Evolutionary conservation across 2,888 invertebrate genomes (phyloP).

Genomic region (Drosophila vallismaia): DNA sequence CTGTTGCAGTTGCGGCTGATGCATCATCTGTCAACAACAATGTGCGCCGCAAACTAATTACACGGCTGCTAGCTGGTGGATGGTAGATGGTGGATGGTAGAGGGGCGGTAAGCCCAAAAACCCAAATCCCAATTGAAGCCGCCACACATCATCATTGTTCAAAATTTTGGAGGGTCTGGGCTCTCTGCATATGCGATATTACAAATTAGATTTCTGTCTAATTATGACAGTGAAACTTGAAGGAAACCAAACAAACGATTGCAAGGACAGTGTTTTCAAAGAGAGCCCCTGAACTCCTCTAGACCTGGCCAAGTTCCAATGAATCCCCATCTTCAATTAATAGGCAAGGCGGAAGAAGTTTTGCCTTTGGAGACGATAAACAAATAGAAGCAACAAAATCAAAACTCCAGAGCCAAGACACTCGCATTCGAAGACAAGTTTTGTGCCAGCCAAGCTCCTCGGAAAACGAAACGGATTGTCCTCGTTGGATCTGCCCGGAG

Average conservation of each 20-base stretch:
- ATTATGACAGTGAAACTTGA: constrained; percentile 64
- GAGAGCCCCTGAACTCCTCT: background rate
- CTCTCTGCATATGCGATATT: constrained; percentile 52
- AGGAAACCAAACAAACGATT: constrained; percentile 21
- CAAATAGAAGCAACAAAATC: constrained; percentile 28
- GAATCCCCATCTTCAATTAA: background rate
- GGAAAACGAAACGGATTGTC: constrained; percentile 6
- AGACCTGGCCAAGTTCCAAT: background rate
- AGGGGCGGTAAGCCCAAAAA: constrained; percentile 11
- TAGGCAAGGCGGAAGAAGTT: background rate
- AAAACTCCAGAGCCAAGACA: constrained; percentile 27
- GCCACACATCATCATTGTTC: constrained; percentile 37
- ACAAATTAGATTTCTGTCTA: constrained; percentile 71
- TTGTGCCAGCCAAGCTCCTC: constrained; percentile 7
- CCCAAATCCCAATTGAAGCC: constrained; percentile 18
- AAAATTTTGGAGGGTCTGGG: constrained; percentile 24
- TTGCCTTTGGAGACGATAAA: constrained; percentile 7
- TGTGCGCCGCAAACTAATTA: constrained; percentile 73
- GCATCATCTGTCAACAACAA: constrained; percentile 72
- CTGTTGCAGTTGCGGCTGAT: constrained; percentile 17
- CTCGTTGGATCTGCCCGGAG: constrained; percentile 11
- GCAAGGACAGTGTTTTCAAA: background rate
- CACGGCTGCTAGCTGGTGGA: constrained; percentile 22
- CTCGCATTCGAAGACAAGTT: background rate
- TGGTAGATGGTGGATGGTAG: no score